Evolutionary conservation across 2,113 vertebrate genomes (phyloP).

Genomic region (Sylvilagus bachmani): DNA sequence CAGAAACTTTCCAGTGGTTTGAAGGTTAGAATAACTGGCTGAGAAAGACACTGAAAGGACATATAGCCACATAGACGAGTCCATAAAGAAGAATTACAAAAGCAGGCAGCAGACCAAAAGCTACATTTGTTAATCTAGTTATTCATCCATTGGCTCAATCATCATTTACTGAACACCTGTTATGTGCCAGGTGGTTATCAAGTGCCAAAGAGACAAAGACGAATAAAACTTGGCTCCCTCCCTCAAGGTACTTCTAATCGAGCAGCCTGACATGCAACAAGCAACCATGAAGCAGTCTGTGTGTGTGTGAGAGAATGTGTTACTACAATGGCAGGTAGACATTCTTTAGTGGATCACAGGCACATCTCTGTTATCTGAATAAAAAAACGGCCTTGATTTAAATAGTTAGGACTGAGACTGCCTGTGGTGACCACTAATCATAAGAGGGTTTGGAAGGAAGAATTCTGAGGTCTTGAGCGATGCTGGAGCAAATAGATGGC

Average conservation of each 20-base stretch:
- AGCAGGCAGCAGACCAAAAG: background rate
- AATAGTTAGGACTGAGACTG: no score
- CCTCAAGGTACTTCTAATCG: background rate
- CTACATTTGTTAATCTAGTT: background rate
- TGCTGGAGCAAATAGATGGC: background rate
- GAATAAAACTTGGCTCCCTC: background rate
- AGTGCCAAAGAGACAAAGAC: no score
- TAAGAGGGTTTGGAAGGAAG: background rate
- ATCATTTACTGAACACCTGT: background rate
- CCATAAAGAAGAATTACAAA: background rate
- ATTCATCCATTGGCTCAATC: background rate
- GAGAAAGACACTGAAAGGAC: background rate
- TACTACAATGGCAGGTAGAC: background rate
- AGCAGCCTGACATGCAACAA: background rate
- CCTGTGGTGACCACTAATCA: background rate
- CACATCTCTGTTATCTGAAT: background rate
- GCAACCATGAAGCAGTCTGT: background rate
- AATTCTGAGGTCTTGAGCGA: background rate
- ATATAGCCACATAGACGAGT: background rate
- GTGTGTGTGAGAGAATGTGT: background rate
- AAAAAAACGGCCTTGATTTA: background rate
- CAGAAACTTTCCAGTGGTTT: background rate
- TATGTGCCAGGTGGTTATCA: no score
- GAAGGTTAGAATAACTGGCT: background rate
- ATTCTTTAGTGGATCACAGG: background rate